A percentile compares a stretch with the other conserved stretches of the same genome.
phyloP scores from a whole-genome alignment of 2,797 vertebrate species.

The Malacoraja senta region DNA sequence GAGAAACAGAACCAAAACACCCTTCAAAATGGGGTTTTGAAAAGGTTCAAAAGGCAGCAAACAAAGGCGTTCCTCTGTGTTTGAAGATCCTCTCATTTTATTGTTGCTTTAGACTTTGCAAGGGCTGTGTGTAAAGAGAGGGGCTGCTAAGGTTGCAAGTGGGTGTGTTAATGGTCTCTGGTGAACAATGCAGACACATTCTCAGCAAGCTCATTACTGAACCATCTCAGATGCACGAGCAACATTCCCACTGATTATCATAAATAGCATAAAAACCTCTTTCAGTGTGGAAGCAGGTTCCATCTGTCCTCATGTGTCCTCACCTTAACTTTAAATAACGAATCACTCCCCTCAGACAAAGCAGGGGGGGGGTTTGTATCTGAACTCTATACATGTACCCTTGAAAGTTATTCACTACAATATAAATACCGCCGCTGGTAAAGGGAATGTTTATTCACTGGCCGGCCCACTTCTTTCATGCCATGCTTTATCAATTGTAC shows the following conservation, averaged over 20 bases:
- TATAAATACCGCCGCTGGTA: slow-evolving; percentile 58
- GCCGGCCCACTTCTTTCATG: slow-evolving; percentile 65
- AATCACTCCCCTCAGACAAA: slow-evolving; percentile 75
- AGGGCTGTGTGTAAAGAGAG: slow-evolving; percentile 80
- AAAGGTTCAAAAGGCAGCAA: slow-evolving; percentile 81
- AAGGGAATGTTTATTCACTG: slow-evolving; percentile 66
- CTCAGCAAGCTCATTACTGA: slow-evolving; percentile 82
- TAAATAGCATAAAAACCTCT: slow-evolving; percentile 82
- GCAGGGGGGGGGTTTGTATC: slow-evolving; percentile 68
- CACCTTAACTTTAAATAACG: slow-evolving; percentile 81
- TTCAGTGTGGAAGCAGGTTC: slow-evolving; percentile 88
- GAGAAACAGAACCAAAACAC: slow-evolving; percentile 87
- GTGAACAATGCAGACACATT: slow-evolving; percentile 86
- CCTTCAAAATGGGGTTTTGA: slow-evolving; percentile 86
- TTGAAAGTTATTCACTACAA: slow-evolving; percentile 69
- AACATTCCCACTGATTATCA: slow-evolving; percentile 81
- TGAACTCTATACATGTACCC: slow-evolving; percentile 71
- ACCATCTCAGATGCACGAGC: slow-evolving; percentile 72
- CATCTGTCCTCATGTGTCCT: slow-evolving; percentile 84
- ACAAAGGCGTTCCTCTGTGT: slow-evolving; percentile 87
- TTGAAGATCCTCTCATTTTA: slow-evolving; percentile 71
- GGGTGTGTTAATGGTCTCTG: slow-evolving; percentile 85
- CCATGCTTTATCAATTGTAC: slow-evolving; percentile 61
- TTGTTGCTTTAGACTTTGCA: slow-evolving; percentile 70
- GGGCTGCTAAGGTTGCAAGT: slow-evolving; percentile 88